Evolutionary conservation across 2,797 vertebrate species (phyloP), one percentile per base, ranked within the genome.

Genomic region (Sarcophilus harrisii): DNA sequence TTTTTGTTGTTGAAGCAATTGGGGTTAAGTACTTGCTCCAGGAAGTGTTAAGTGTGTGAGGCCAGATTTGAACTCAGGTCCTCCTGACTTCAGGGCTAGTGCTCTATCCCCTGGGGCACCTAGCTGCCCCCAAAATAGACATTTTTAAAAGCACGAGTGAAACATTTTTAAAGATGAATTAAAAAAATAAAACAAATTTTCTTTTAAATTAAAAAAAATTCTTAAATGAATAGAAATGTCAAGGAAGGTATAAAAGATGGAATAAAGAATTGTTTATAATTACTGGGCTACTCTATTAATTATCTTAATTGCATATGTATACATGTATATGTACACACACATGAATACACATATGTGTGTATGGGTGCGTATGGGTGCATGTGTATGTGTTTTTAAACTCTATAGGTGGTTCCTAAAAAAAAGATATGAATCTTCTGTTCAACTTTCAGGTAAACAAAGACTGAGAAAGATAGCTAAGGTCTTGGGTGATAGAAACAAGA

Each of bases 311-410:
- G 5, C 9, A 66, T 62, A 32, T 32, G 32, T 1, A 62, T 59
- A 8, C 27, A 29, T 60, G 9, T 9, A 11, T 30, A 3, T 24
- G 14, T 32, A 14, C 4, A 32, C 24, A 60, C 2, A 30, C 29
- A n/a, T 32, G 1, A 5, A 62, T 32, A 32, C 13, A 16, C 5
- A 4, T n/a, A 1, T n/a, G 1, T 66, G 16, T n/a, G 1, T 16
- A 18, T 5, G 14, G 1, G 6, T 32, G 16, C 5, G 16, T 5
- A 5, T 30, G 52, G 52, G 4, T 52, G 52, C 0, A 52, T 52
- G 4, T 52, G 6, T 52, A 5, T 5, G 52, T 52, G 52, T 52
- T 52, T 52, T 52, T 52, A 5, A 52, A 62, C 29, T 62, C 3
- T n/a, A 66, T n/a, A 9, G 32, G 32, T 66, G 32, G 5, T 9